These are phyloP conservation scores for Elysia crispata DNA, from an alignment of 2,888 invertebrate genomes.

Conservation along the genomic window DNA sequence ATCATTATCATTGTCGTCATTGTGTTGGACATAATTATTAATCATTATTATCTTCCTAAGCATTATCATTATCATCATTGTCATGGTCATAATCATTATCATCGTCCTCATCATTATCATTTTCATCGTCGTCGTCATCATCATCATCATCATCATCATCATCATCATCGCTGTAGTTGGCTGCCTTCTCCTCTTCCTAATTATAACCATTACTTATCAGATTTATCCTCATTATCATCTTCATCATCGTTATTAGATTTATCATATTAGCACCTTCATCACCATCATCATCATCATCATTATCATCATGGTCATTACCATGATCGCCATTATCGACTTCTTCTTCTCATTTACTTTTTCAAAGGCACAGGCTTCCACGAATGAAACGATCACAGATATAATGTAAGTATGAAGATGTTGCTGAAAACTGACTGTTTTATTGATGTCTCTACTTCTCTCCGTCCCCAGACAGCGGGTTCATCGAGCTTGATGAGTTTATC, in stretches of 20 bases:
- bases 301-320: background rate
- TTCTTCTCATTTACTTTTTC: no score
- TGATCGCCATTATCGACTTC: no score
- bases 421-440: no score
- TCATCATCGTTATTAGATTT: background rate
- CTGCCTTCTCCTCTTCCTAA: background rate
- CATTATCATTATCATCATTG: background rate
- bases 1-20: background rate
- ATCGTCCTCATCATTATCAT: background rate
- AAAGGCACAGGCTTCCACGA: no score
- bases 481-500: constrained; percentile 44
- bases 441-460: no score
- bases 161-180: background rate
- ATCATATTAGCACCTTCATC: background rate
- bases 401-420: no score
- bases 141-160: constrained; percentile 1
- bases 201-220: background rate
- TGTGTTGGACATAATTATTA: background rate
- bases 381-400: no score
- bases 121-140: background rate
- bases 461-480: constrained; percentile 44
- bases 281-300: constrained; percentile 16
- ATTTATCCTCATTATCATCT: background rate
- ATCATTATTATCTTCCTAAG: background rate
- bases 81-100: background rate